Percentiles rank a stretch among this genome's conserved stretches.
phyloP scores from a whole-genome alignment of 2,888 invertebrate genomes.

The Caenorhabditis sp. region DNA sequence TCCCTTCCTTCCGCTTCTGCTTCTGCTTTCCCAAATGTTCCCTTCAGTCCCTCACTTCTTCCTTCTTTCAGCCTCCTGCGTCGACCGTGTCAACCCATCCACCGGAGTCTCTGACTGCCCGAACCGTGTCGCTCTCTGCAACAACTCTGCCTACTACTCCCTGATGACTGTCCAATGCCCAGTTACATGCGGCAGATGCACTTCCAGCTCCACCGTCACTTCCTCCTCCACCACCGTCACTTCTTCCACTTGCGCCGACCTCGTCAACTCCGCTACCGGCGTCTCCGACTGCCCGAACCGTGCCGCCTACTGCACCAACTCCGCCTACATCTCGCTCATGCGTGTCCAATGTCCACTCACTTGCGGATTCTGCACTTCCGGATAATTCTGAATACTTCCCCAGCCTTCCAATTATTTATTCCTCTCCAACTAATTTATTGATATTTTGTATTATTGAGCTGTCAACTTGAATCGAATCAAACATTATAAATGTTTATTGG shows the following conservation, averaged over 20 bases:
- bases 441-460: background rate
- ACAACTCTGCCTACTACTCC: constrained; percentile 60
- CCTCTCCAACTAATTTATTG: constrained; percentile 43
- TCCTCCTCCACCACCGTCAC: constrained; percentile 32
- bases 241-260: constrained; percentile 59
- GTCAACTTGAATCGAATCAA: background rate
- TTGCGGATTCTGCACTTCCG: constrained; percentile 63
- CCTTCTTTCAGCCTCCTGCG: constrained; percentile 48
- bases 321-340: constrained; percentile 59
- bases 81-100: constrained; percentile 53
- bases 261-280: constrained; percentile 59
- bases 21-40: constrained; percentile 2
- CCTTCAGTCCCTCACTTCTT: constrained; percentile 7
- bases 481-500: constrained; percentile 1
- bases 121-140: constrained; percentile 54
- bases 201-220: constrained; percentile 38
- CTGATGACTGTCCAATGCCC: constrained; percentile 62
- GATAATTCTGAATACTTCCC: constrained; percentile 15
- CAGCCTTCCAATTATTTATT: constrained; percentile 14
- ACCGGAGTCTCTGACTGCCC: constrained; percentile 64
- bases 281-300: constrained; percentile 65
- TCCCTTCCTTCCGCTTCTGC: constrained; percentile 14
- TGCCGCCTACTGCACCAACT: constrained; percentile 51
- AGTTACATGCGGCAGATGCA: constrained; percentile 61
- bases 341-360: constrained; percentile 64